phyloP scores from a whole-genome alignment of 2,888 invertebrate genomes.

The Volucella inanis region DNA sequence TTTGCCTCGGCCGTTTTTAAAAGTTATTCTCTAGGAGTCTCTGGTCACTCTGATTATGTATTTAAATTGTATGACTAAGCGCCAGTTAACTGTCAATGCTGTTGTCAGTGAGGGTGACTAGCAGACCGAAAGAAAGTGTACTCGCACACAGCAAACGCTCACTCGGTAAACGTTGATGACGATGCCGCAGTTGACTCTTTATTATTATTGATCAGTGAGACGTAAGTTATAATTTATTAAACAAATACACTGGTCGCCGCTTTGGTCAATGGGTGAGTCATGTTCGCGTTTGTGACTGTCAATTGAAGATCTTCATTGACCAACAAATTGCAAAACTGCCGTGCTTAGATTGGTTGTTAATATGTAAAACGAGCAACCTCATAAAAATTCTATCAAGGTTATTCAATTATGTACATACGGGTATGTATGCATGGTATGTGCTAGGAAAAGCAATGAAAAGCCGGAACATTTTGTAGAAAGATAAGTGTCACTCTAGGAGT shows the following conservation, averaged over 20 bases:
- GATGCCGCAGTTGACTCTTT: slow-evolving; percentile 20
- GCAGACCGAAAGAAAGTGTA: slow-evolving; percentile 32
- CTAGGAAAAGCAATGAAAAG: too few species aligned
- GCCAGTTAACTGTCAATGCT: slow-evolving; percentile 36
- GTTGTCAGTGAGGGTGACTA: slow-evolving; percentile 9
- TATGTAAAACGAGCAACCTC: too few species aligned
- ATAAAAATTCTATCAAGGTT: too few species aligned
- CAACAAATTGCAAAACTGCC: slow-evolving; percentile 2
- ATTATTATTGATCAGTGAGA: slow-evolving; percentile 54
- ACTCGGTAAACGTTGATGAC: neutral
- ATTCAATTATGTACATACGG: too few species aligned
- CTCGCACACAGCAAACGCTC: neutral
- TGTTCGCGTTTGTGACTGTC: slow-evolving; percentile 44
- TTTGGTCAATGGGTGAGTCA: slow-evolving; percentile 41
- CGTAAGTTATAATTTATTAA: slow-evolving; percentile 65
- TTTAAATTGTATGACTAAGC: slow-evolving; percentile 66
- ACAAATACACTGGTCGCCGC: slow-evolving; percentile 48
- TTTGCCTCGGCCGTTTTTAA: neutral
- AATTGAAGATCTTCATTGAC: slow-evolving; percentile 40
- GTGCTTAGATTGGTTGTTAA: too few species aligned
- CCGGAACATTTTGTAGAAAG: too few species aligned
- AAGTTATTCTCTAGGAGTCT: too few species aligned
- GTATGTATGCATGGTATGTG: too few species aligned
- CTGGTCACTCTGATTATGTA: slow-evolving; percentile 11
- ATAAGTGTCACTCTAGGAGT: too few species aligned